These are phyloP conservation scores for Malurus leucopterus DNA, from an alignment of 2,797 vertebrate genomes.

Conservation along the genomic window DNA sequence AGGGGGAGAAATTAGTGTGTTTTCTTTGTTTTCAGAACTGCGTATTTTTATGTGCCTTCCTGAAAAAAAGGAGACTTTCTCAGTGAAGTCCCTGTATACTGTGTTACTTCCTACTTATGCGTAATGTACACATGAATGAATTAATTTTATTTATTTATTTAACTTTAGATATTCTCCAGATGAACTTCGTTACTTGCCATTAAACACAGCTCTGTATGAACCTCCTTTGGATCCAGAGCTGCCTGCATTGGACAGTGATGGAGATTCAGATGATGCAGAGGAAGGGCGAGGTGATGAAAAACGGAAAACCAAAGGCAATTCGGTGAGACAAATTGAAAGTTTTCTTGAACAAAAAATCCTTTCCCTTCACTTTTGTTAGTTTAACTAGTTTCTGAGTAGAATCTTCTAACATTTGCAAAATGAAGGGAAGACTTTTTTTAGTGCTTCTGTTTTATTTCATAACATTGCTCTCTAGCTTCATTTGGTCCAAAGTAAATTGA, in stretches of 20 bases:
- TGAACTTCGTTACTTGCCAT: slow-evolving; percentile 91
- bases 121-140: not conserved
- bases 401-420: not conserved
- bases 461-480: not conserved
- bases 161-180: slow-evolving; percentile 90
- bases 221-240: slow-evolving; percentile 96
- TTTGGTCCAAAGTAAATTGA: not conserved
- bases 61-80: not conserved
- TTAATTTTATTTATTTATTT: not conserved
- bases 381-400: not conserved
- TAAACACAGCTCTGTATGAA: slow-evolving; percentile 95
- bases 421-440: not conserved
- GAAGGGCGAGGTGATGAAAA: slow-evolving; percentile 83
- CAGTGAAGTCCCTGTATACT: not conserved
- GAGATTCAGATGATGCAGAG: slow-evolving; percentile 92
- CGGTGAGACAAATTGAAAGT: slow-evolving; percentile 77
- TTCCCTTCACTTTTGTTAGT: not conserved
- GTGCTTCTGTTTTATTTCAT: not conserved
- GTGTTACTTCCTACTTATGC: not conserved
- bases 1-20: not conserved
- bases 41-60: not conserved
- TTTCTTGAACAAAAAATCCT: not conserved
- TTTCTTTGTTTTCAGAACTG: not conserved
- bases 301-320: slow-evolving; percentile 88
- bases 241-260: slow-evolving; percentile 91